A percentile compares a stretch with the other conserved stretches of the same genome.
Conservation (phyloP, 2,797 vertebrate genomes). For the Buceros bicornis region DNA sequence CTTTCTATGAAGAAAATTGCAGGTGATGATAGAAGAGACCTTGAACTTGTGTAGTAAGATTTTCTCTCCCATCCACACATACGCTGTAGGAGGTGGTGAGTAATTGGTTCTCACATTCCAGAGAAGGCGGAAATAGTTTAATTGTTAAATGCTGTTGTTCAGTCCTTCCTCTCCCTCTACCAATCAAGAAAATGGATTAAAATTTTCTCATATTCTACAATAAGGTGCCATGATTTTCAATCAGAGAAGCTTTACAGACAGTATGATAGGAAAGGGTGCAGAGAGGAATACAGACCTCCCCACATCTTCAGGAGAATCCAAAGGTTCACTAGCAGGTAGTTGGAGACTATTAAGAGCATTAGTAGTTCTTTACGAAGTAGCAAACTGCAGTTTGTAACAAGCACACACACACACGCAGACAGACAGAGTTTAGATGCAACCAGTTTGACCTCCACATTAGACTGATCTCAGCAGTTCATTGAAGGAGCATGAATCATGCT, state of each 20-base stretch:
- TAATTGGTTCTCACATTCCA: not conserved
- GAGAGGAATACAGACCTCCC: not conserved
- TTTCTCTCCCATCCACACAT: not conserved
- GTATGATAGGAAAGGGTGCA: not conserved
- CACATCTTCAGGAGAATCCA: not conserved
- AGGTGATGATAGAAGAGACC: not conserved
- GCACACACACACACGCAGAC: rapidly evolving
- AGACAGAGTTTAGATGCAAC: not conserved
- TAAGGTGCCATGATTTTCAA: not conserved
- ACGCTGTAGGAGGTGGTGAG: not conserved
- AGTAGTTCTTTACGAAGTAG: not conserved
- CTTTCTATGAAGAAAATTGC: not conserved
- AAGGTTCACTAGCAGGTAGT: not conserved
- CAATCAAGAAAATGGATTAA: not conserved
- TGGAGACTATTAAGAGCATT: not conserved
- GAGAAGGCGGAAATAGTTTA: rapidly evolving
- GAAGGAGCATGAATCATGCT: not conserved
- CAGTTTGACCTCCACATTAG: not conserved
- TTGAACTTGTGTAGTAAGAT: not conserved
- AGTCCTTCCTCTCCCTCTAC: not conserved
- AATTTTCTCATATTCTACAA: not conserved
- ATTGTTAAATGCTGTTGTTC: not conserved
- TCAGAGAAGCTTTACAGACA: not conserved
- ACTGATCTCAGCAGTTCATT: not conserved
- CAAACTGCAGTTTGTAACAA: not conserved